phyloP scores from a whole-genome alignment of 2,888 invertebrate genomes.

The Athrips mouffetella region DNA sequence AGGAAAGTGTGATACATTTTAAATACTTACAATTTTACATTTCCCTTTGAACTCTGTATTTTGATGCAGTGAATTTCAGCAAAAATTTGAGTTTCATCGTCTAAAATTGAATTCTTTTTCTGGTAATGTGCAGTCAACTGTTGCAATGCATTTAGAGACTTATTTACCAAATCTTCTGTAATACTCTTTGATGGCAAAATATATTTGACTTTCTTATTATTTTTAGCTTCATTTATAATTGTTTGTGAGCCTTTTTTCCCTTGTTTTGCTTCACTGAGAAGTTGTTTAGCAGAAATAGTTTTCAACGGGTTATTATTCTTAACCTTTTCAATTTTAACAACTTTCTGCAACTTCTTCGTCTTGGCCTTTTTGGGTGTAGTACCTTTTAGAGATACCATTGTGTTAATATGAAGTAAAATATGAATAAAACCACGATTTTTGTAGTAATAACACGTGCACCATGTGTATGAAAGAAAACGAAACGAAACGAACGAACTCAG shows the following conservation, averaged over 20 bases:
- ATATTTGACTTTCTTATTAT: constrained; percentile 43
- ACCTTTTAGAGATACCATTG: constrained; percentile 29
- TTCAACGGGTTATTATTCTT: constrained; percentile 21
- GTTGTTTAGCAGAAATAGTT: constrained; percentile 10
- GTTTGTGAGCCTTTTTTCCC: constrained; percentile 5
- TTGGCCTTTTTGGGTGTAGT: constrained; percentile 19
- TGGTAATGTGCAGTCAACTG: constrained; percentile 44
- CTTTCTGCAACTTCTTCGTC: constrained; percentile 17
- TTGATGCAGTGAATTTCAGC: constrained; percentile 81
- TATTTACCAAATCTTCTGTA: constrained; percentile 44
- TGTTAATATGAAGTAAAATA: background rate
- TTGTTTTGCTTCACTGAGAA: constrained; percentile 12
- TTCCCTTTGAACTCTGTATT: constrained; percentile 79
- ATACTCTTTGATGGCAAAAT: constrained; percentile 56
- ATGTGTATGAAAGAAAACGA: background rate
- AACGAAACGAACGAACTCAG: background rate
- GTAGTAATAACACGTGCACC: constrained; percentile 6
- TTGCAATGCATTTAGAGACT: constrained; percentile 51
- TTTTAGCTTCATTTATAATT: constrained; percentile 20
- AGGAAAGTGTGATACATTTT: background rate
- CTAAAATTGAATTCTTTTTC: constrained; percentile 72
- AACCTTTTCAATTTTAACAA: constrained; percentile 19
- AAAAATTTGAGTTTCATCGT: constrained; percentile 77
- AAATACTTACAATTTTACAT: constrained; percentile 80
- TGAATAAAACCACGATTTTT: background rate